These are phyloP conservation scores for Peromyscus leucopus DNA, from an alignment of 2,113 vertebrate species.

Conservation along the genomic window DNA sequence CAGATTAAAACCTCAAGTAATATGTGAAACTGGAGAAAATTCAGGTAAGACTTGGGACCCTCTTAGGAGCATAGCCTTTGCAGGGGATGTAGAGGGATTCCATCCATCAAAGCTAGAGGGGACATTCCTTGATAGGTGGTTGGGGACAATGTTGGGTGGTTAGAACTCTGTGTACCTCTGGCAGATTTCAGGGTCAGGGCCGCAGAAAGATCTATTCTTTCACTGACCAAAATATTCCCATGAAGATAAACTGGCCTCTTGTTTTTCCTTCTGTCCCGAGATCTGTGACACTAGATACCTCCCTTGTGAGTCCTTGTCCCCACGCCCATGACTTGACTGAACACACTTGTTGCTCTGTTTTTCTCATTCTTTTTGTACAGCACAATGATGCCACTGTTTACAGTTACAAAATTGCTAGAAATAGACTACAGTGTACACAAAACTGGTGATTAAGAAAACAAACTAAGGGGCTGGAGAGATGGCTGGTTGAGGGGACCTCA, in stretches of 20 bases:
- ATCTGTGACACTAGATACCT: neutral
- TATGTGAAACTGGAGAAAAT: neutral
- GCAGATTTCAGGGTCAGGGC: neutral
- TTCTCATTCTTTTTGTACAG: neutral
- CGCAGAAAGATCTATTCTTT: neutral
- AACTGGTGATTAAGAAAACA: conserved; percentile 16
- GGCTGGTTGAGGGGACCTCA: neutral
- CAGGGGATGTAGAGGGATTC: neutral
- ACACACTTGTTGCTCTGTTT: neutral
- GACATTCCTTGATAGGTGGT: neutral
- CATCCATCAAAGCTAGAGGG: neutral
- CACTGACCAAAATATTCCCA: neutral
- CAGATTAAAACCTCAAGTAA: neutral
- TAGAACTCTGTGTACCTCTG: neutral
- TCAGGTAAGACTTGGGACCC: neutral
- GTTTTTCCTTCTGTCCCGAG: neutral
- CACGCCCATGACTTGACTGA: neutral
- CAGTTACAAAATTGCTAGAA: neutral
- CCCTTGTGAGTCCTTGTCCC: neutral
- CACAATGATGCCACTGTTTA: too few species aligned
- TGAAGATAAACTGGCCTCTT: neutral
- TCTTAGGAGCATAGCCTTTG: neutral
- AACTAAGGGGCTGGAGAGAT: neutral
- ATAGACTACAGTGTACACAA: neutral
- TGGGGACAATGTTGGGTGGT: neutral